phyloP scores from a whole-genome alignment of 2,797 vertebrate species.

The Coendou prehensilis region DNA sequence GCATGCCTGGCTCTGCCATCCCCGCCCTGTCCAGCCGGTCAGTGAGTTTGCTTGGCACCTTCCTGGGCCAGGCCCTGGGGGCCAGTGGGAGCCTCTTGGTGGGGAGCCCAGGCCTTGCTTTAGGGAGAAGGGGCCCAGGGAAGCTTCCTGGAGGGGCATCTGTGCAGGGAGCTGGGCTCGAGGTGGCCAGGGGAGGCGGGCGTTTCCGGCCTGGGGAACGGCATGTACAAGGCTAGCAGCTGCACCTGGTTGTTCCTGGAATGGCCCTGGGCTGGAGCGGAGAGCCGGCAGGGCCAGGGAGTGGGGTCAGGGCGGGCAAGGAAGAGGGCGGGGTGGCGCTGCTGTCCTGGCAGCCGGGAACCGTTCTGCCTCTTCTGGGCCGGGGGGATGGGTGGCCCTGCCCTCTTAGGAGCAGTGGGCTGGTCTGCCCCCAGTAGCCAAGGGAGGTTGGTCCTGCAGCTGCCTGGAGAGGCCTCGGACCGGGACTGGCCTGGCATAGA shows the following conservation, averaged over 20 bases:
- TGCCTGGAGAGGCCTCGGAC: background rate
- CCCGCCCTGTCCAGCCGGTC: rapidly evolving
- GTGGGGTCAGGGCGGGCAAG: background rate
- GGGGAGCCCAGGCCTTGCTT: background rate
- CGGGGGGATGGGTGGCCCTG: background rate
- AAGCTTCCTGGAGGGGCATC: background rate
- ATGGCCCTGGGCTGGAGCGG: background rate
- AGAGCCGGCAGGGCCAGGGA: background rate
- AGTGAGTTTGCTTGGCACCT: background rate
- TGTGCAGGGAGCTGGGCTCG: background rate
- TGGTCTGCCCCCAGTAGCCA: rapidly evolving
- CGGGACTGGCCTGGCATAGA: background rate
- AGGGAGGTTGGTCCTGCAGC: background rate
- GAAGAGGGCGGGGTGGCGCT: background rate
- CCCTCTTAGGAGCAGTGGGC: background rate
- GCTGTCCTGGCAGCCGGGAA: background rate
- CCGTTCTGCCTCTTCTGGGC: background rate
- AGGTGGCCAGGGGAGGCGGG: background rate
- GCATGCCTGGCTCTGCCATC: rapidly evolving
- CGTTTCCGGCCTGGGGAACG: background rate
- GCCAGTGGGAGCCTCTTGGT: background rate
- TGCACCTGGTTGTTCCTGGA: background rate
- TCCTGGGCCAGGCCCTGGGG: background rate
- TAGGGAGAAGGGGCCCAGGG: background rate
- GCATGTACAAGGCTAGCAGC: background rate